These are phyloP conservation scores for Anniella stebbinsi DNA, from an alignment of 2,797 vertebrate species.

Conservation along the genomic window DNA sequence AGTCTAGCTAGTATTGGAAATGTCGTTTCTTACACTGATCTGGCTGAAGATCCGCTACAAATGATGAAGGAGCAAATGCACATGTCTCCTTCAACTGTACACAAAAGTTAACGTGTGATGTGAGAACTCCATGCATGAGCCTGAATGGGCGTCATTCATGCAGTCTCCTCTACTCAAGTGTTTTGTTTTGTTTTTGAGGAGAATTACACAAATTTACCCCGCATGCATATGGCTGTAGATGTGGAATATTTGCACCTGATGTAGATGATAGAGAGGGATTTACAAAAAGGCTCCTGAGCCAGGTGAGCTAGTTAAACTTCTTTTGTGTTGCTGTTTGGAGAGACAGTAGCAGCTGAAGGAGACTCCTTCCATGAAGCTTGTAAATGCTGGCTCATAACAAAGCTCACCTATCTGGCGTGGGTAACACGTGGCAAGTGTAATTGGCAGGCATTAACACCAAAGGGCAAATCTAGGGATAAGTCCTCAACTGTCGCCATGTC, in stretches of 20 bases:
- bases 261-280: not conserved
- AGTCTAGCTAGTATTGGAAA: not conserved
- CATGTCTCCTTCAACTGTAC: not conserved
- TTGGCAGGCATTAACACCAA: not conserved
- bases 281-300: not conserved
- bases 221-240: not conserved
- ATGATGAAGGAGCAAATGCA: not conserved
- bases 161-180: not conserved
- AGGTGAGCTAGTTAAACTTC: not conserved
- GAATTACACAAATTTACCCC: too few relatives aligned
- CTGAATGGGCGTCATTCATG: not conserved
- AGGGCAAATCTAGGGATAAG: not conserved
- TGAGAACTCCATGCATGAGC: not conserved
- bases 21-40: not conserved
- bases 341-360: too few relatives aligned
- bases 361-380: too few relatives aligned
- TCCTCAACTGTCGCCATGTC: not conserved
- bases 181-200: too few relatives aligned
- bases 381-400: too few relatives aligned
- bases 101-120: not conserved
- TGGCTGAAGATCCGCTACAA: not conserved
- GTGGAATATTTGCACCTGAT: not conserved
- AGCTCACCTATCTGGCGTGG: not conserved
- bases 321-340: too few relatives aligned
- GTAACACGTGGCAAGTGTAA: conserved; percentile 18